phyloP scores from a whole-genome alignment of 2,888 invertebrate species.

The Microdon myrmicae region DNA sequence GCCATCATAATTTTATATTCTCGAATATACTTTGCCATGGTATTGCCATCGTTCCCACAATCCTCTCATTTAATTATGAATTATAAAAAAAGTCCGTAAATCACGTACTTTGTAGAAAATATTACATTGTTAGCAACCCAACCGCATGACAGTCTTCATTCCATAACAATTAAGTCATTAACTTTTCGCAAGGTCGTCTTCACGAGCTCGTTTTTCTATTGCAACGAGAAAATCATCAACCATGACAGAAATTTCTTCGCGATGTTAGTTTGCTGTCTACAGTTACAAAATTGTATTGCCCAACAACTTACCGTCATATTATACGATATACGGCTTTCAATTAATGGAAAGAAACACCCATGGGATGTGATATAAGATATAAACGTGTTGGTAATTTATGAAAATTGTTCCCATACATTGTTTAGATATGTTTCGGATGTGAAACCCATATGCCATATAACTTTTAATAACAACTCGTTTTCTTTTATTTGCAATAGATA shows the following conservation, averaged over 20 bases:
- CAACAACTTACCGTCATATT: too few relatives aligned
- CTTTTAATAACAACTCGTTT: constrained; percentile 32
- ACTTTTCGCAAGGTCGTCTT: constrained; percentile 31
- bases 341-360: constrained; percentile 40
- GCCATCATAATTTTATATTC: too few relatives aligned
- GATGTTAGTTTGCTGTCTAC: constrained; percentile 34
- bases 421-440: constrained; percentile 9
- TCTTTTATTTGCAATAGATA: constrained; percentile 55
- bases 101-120: too few relatives aligned
- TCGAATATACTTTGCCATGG: too few relatives aligned
- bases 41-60: too few relatives aligned
- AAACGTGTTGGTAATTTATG: constrained; percentile 14
- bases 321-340: constrained; percentile 33
- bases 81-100: too few relatives aligned
- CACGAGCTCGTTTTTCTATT: too few relatives aligned
- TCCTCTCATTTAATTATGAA: too few relatives aligned
- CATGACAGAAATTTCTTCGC: constrained; percentile 34
- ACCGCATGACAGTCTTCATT: constrained; percentile 39
- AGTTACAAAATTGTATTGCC: constrained; percentile 40
- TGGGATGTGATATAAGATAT: constrained; percentile 18
- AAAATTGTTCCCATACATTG: constrained; percentile 47
- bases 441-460: constrained; percentile 15
- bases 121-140: too few relatives aligned
- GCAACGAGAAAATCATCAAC: too few relatives aligned
- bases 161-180: constrained; percentile 47